Evolutionary conservation across 1,140 invertebrate genomes (phyloP), one percentile per base, ranked within the genome.

Genomic region (Drosophila jambulina): DNA sequence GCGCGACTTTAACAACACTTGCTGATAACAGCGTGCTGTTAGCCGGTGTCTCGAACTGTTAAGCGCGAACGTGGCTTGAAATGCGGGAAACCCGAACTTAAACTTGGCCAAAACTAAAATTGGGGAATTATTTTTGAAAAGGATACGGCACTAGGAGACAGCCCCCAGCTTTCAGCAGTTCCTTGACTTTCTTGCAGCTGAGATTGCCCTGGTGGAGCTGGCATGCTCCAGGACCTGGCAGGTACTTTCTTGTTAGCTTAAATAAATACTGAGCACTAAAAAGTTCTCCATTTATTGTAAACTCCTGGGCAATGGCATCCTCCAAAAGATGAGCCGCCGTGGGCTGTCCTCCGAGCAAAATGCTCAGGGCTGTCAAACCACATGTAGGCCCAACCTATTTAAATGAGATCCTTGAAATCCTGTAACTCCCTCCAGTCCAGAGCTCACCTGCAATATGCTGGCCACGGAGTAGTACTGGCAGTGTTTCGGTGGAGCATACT

Each of bases 231-330:
- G 34, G 38, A 13, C 49, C 46, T 3, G 40, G 36, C 10, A 90
- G 27, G 59, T 90, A 27, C 3, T 74, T 82, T n/a, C 38, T n/a
- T 1, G 70, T 61, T 9, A 90, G 32, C 25, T 90, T 49, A 29
- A 40, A 94, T 94, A 97, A 96, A 80, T 95, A 94, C 68, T 95
- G 94, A 13, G 95, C 96, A 91, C 96, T 97, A 82, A 98, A 97
- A 93, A 98, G 96, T 94, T 98, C 97, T 5, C 97, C 97, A 80
- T 96, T 96, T 75, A 95, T 95, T 8, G 96, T 97, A 80, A 95
- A 97, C 5, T 95, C 94, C 74, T 94, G 91, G 4, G 92, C 85
- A 91, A 94, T 94, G 8, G 96, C 95, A 80, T 94, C 40, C 94
- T 92, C 19, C 95, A 93, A 42, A 8, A 98, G 93, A 60, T 95